These are phyloP conservation scores for Boloria euphrosyne DNA, from an alignment of 2,888 invertebrate genomes.

Conservation along the genomic window DNA sequence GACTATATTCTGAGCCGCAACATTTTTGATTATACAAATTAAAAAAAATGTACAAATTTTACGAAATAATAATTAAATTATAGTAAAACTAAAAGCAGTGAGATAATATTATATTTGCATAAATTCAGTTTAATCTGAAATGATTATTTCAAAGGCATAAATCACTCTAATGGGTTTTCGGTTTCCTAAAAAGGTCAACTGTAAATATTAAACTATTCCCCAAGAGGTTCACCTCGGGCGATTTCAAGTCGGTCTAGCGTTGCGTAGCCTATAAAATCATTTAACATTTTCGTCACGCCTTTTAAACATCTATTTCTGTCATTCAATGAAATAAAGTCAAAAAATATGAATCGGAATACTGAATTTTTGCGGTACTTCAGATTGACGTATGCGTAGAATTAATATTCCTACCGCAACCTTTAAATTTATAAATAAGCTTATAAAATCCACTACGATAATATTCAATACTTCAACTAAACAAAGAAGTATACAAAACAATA, in stretches of 20 bases:
- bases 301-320: conserved; percentile 16
- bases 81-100: no score
- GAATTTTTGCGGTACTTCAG: no score
- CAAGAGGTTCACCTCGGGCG: conserved; percentile 21
- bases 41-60: no score
- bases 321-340: conserved; percentile 9
- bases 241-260: conserved; percentile 18
- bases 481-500: not conserved
- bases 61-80: no score
- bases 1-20: no score
- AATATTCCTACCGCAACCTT: no score
- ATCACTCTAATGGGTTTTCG: conserved; percentile 30
- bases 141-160: conserved; percentile 25
- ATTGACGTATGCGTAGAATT: no score
- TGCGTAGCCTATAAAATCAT: conserved; percentile 29
- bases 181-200: conserved; percentile 29
- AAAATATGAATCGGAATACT: no score
- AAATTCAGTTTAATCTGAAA: not conserved
- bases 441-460: not conserved
- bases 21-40: no score
- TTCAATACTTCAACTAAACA: not conserved
- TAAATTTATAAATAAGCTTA: no score
- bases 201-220: conserved; percentile 34
- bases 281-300: conserved; percentile 33
- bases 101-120: not conserved